Evolutionary conservation across 2,113 vertebrate genomes (phyloP), one percentile per base, ranked within the genome.

Genomic region (Stigmatopora nigra): DNA sequence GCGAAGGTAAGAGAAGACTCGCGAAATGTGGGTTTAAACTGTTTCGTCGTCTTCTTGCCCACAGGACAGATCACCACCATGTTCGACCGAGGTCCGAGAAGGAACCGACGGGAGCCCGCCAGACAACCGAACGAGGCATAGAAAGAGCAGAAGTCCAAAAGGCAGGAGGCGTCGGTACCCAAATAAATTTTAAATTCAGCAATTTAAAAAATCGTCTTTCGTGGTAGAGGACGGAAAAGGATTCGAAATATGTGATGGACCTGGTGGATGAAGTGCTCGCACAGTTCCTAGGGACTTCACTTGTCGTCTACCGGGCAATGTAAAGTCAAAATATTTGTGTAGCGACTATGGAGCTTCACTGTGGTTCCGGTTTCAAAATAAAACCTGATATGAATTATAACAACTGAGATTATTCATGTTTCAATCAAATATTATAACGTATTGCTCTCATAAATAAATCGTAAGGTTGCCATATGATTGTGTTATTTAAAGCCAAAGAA

Each of bases 21-120:
- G 45, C 49, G 11, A 31, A 67, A 4, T 48, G 19, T 1, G 17
- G 12, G 5, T 10, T 49, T 9, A 60, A 35, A 71, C 63, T 46
- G 76, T 36, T 47, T 36, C 69, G 49, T 22, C 71, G 35, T 25
- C 58, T 46, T 35, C 58, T 9, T 55, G 63, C 67, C 69, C 31
- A 71, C 65, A 80, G 84, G 86, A 71, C 65, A 80, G 84, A 86
- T 89, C 88, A 88, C 86, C 90, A 91, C 89, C 82, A 45, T 61
- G 19, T 91, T 90, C 82, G 13, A 56, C 22, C 13, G 53, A 56
- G 22, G 14, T 80, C 77, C 80, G 7, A 67, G 73, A 81, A 9
- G 78, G 75, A 70, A 62, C 72, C 78, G 78, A 82, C 59, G 79
- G 66, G 80, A 83, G 20, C 79, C 76, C 19, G 68, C 51, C 38